A percentile compares a stretch with the other conserved stretches of the same genome.
phyloP scores from a whole-genome alignment of 1,140 invertebrate species.

The Oryctes rhinoceros region DNA sequence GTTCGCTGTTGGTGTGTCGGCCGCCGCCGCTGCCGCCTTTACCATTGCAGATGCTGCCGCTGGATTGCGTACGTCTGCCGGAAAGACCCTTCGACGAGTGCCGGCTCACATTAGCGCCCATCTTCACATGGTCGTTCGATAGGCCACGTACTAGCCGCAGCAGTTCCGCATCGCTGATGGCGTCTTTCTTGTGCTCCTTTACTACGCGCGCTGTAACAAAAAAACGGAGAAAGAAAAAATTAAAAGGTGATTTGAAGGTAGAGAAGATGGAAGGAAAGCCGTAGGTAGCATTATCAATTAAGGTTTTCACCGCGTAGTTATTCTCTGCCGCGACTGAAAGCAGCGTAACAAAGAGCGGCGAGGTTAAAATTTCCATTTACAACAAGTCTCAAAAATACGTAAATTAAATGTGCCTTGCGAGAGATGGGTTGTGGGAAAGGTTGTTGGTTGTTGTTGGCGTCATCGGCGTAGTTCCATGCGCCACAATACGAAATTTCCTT shows the following conservation, averaged over 20 bases:
- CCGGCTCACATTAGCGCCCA: conserved; percentile 79
- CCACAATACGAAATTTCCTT: too few relatives aligned
- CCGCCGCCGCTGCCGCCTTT: conserved; percentile 59
- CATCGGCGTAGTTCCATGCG: too few relatives aligned
- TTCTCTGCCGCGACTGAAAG: too few relatives aligned
- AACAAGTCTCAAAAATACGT: too few relatives aligned
- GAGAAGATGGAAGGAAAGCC: too few relatives aligned
- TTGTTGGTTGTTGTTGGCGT: too few relatives aligned
- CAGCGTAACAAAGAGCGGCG: too few relatives aligned
- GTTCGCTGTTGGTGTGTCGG: conserved; percentile 38
- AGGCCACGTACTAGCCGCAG: conserved; percentile 46
- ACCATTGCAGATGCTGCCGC: conserved; percentile 66
- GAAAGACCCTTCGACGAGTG: conserved; percentile 73
- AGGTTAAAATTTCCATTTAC: too few relatives aligned
- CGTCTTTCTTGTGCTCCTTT: conserved; percentile 38
- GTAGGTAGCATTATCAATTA: too few relatives aligned
- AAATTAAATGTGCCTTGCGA: too few relatives aligned
- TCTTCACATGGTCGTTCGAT: conserved; percentile 56
- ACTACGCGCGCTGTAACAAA: conserved; percentile 34
- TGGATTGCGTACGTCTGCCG: conserved; percentile 75
- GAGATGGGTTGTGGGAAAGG: too few relatives aligned
- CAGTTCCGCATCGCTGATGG: conserved; percentile 39
- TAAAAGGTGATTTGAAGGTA: not conserved
- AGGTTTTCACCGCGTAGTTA: too few relatives aligned
- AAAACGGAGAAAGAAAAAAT: not conserved